Evolutionary conservation across 2,888 invertebrate genomes (phyloP), one percentile per base, ranked within the genome.

Genomic region (Tholera decimalis): DNA sequence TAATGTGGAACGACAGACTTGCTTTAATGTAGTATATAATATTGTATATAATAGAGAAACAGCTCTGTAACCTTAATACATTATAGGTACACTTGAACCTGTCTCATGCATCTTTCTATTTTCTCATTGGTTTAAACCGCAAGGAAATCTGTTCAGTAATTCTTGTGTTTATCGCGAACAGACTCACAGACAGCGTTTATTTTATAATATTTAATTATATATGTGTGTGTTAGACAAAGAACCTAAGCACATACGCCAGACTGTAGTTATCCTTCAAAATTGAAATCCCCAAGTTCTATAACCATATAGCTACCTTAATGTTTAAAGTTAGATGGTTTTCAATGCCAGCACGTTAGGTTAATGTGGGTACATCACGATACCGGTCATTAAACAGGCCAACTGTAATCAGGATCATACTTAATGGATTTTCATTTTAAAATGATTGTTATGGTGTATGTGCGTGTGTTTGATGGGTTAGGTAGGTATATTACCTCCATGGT

Each of bases 361-460:
- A 80, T 80, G 72, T 35, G 11, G 43, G 49, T 18, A 50, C 53
- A 64, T 64, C 77, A 80, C 66, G 80, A 61, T 47, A 62, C 26
- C 35, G n/a, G 22, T 28, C 68, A 63, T 76, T 79, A 73, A 44
- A 50, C 53, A 37, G n/a, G 9, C 22, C 43, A 57, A 64, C 53
- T 47, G 55, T 64, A 64, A 74, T 73, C 78, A 64, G 39, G 46
- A 39, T 47, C 26, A 47, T 54, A 63, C 57, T 33, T 60, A 77
- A 77, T 74, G 65, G 73, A 54, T 60, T 64, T 77, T 57, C 47
- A 64, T 73, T 73, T 73, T 73, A 77, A 64, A 77, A 78, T 64
- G 11, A 74, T 65, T 73, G 64, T 56, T 64, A 72, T 70, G n/a
- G 13, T 56, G 7, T 35, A 4, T 44, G 55, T 55, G 70, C 43